Base-by-base conservation (phyloP, 2,797 vertebrate species). In the Sebastes matsubarae region DNA sequence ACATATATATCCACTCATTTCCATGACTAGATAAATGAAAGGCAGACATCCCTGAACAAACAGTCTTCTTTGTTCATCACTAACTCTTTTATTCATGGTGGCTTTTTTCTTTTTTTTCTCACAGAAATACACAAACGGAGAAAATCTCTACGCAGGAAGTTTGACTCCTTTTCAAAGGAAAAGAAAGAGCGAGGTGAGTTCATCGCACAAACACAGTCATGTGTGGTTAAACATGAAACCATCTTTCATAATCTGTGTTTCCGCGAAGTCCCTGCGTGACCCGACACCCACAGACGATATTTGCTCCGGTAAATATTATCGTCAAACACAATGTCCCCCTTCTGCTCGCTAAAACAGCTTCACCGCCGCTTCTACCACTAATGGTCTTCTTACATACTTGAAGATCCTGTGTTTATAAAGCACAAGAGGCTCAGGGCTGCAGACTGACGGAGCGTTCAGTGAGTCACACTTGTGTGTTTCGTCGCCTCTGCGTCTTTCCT, bases 121-220 rank as follows among this genome's bases (percentile, higher is more conserved):
- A 32, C 79, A 98, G 97, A 92, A 84, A 94, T 80, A 29, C 94
- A 75, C 36, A 97, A 96, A 69, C 90, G 95, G 67, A 94, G 91
- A 32, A 98, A 97, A 89, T 97, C 96, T 0, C 90, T 97, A 34
- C 90, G 96, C 64, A 95, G 96, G 91, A 97, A 96, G 82, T 96
- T 97, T 77, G 97, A 98, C 87, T 96, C 95, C 4, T 96, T 97
- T 67, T 97, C 97, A 0, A 97, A 96, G 87, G 97, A 97, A 78
- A 97, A 95, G 93, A 97, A 96, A 80, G 97, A 97, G 88, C 92
- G 96, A 89, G 96, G 96, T 96, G 80, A 94, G 93, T 80, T 60
- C 2, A 42, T n/a, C 70, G 20, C 61, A 25, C 22, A 14, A 9
- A 42, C 66, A 42, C 16, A 14, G 57, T 59, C 60, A 58, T 1